These are phyloP conservation scores for Xenopus borealis DNA, from an alignment of 2,113 vertebrate genomes.

Conservation along the genomic window DNA sequence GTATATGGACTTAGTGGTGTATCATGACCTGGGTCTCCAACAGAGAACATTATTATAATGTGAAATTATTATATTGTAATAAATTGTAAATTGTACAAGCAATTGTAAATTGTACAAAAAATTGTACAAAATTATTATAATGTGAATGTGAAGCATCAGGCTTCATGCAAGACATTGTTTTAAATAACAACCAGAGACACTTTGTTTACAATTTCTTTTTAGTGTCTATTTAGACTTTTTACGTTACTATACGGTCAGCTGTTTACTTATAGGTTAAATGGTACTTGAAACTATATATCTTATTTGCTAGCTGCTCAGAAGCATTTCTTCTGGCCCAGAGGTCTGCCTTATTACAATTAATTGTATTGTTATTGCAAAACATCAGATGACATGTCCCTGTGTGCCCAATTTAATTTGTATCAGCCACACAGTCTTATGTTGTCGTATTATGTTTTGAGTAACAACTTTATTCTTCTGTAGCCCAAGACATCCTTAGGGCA, in stretches of 20 bases:
- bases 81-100: no score
- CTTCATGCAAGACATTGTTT: no score
- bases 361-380: constrained; percentile 8
- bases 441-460: background rate
- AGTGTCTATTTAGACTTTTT: background rate
- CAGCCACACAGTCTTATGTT: background rate
- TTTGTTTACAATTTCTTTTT: no score
- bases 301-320: constrained; percentile 10
- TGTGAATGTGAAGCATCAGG: no score
- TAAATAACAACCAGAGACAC: no score
- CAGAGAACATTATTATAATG: no score
- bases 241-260: background rate
- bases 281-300: background rate
- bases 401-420: constrained; percentile 29
- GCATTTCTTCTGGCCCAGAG: background rate
- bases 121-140: no score
- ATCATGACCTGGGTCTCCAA: no score
- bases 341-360: constrained; percentile 16
- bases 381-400: constrained; percentile 21
- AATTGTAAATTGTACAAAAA: no score
- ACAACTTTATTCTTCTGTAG: background rate
- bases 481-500: no score
- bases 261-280: constrained; percentile 14
- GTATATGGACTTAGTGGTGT: no score
- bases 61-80: no score